Evolutionary conservation across 1,140 invertebrate species (phyloP).

Genomic region (Plectus sambesii): DNA sequence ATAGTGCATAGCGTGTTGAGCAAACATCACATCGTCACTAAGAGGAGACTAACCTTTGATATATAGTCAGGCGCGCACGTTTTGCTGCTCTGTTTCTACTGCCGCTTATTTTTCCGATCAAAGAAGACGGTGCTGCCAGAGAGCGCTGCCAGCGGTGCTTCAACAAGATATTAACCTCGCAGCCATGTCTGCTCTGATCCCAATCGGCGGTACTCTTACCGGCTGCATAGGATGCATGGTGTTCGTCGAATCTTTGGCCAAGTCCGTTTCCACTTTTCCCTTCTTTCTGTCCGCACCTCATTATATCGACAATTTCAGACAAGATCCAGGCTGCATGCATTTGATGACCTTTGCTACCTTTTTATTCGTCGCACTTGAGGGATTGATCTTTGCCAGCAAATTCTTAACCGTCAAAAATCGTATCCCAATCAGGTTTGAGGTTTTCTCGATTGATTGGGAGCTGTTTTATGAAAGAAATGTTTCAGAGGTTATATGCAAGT

Average conservation of each 20-base stretch:
- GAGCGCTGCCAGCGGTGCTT: too few species aligned
- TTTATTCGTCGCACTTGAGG: slow-evolving; percentile 73
- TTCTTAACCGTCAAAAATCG: slow-evolving; percentile 64
- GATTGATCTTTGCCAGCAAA: slow-evolving; percentile 76
- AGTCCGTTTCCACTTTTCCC: slow-evolving; percentile 23
- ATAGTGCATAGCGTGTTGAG: too few species aligned
- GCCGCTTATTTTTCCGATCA: too few species aligned
- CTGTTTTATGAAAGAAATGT: slow-evolving; percentile 25
- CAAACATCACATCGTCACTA: too few species aligned
- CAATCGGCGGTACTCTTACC: slow-evolving; percentile 32
- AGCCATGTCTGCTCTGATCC: slow-evolving; percentile 19
- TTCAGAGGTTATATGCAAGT: slow-evolving; percentile 68
- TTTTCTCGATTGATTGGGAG: slow-evolving; percentile 9
- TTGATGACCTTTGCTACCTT: slow-evolving; percentile 87
- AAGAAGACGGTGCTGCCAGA: too few species aligned
- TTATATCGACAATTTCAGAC: slow-evolving; percentile 52
- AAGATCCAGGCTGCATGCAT: slow-evolving; percentile 79
- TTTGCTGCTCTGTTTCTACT: too few species aligned
- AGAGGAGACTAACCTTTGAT: too few species aligned
- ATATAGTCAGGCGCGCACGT: too few species aligned
- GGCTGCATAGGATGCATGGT: slow-evolving; percentile 43
- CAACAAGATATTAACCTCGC: too few species aligned
- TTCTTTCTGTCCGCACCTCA: slow-evolving; percentile 1
- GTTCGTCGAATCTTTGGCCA: slow-evolving; percentile 39
- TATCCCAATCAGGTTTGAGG: slow-evolving; percentile 51